A percentile compares a stretch with the other conserved stretches of the same genome.
Conservation (phyloP, 1,140 invertebrate species). For the Lordiphosa mommai region DNA sequence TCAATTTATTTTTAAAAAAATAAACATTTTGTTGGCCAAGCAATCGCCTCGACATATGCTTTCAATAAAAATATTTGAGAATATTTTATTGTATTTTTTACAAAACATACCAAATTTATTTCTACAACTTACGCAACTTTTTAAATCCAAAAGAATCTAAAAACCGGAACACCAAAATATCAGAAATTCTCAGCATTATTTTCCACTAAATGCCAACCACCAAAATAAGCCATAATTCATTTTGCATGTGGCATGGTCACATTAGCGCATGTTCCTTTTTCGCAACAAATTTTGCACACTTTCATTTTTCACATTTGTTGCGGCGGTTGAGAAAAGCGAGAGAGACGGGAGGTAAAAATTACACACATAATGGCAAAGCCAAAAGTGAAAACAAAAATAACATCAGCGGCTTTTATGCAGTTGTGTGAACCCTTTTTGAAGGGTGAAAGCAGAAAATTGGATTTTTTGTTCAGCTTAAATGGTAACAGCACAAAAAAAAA, state of each 20-base stretch:
- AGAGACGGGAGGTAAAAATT: slow-evolving; percentile 26
- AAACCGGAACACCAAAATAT: too few relatives aligned
- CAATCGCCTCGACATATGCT: too few relatives aligned
- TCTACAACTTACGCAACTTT: too few relatives aligned
- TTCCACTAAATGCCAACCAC: neutral
- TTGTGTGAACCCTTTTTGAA: slow-evolving; percentile 51
- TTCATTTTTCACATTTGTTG: slow-evolving; percentile 29
- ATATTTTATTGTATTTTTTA: too few relatives aligned
- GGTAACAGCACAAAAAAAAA: slow-evolving; percentile 38
- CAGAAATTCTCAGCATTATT: too few relatives aligned
- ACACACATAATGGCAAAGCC: slow-evolving; percentile 56
- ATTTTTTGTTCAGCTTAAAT: slow-evolving; percentile 70
- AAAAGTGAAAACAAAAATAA: slow-evolving; percentile 21
- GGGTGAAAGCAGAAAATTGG: slow-evolving; percentile 69
- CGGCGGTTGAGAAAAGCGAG: too few relatives aligned
- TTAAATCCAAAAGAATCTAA: too few relatives aligned
- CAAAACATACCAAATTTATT: too few relatives aligned
- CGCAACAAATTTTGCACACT: slow-evolving; percentile 49
- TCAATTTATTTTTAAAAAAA: too few relatives aligned
- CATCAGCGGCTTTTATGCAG: slow-evolving; percentile 34
- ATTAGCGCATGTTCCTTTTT: slow-evolving; percentile 54
- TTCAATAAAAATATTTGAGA: too few relatives aligned
- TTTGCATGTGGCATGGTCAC: slow-evolving; percentile 36
- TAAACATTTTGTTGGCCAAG: too few relatives aligned
- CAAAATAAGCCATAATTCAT: slow-evolving; percentile 47